These are phyloP conservation scores for Auanema sp. DNA, from an alignment of 2,888 invertebrate species.

Conservation along the genomic window DNA sequence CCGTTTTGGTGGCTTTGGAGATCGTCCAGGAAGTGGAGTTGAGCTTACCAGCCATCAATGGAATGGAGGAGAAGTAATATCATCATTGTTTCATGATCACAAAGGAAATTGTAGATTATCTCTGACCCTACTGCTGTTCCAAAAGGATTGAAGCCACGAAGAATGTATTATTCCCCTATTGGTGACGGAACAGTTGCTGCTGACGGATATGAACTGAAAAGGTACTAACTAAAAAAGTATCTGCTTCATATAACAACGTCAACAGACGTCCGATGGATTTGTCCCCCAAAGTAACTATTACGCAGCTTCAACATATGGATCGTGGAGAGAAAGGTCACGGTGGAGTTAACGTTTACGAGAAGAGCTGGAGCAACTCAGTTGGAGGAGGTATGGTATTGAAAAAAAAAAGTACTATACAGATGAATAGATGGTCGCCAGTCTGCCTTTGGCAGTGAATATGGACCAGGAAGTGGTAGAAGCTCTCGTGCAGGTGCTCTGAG, in stretches of 20 bases:
- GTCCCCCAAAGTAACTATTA: constrained; percentile 57
- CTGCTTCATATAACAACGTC: neutral
- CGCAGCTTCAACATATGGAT: constrained; percentile 58
- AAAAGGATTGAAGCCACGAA: constrained; percentile 53
- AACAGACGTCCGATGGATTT: constrained; percentile 53
- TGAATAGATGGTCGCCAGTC: constrained; percentile 29
- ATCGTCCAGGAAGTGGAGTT: constrained; percentile 59
- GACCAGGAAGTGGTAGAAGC: constrained; percentile 44
- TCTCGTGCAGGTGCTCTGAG: constrained; percentile 35
- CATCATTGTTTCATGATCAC: neutral
- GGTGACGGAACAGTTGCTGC: constrained; percentile 59
- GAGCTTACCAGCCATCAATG: constrained; percentile 55
- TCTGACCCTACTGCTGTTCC: constrained; percentile 50
- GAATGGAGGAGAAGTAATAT: constrained; percentile 59
- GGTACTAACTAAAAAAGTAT: constrained; percentile 19
- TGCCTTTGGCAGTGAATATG: constrained; percentile 42
- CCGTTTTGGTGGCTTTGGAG: constrained; percentile 60
- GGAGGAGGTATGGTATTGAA: too few species aligned
- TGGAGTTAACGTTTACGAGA: constrained; percentile 57
- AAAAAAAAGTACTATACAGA: neutral
- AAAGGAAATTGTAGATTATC: constrained; percentile 42
- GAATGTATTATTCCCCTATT: constrained; percentile 61
- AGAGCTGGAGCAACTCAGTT: constrained; percentile 54
- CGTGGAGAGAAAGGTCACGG: constrained; percentile 52
- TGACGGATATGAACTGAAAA: constrained; percentile 60